A percentile compares a stretch with the other conserved stretches of the same genome.
These are phyloP conservation scores for Colletes gigas DNA, from an alignment of 1,140 invertebrate genomes.

Conservation along the genomic window DNA sequence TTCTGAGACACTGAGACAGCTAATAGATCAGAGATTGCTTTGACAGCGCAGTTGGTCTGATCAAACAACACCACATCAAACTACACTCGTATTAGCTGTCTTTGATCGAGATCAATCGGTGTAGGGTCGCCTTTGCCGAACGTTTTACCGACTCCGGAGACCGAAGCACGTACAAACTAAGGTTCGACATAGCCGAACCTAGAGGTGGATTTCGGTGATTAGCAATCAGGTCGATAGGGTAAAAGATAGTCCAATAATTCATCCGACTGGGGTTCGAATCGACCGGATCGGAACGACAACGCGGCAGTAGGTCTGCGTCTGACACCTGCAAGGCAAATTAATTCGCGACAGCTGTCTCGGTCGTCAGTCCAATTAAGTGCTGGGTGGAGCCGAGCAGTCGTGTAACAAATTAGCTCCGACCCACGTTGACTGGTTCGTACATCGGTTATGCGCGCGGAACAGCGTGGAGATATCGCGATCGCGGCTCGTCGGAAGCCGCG, in stretches of 20 bases:
- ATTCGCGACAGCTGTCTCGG: slow-evolving; percentile 74
- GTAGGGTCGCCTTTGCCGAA: too few species aligned
- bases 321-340: slow-evolving; percentile 73
- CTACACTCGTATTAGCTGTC: too few species aligned
- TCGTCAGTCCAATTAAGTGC: slow-evolving; percentile 64
- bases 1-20: too few species aligned
- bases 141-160: too few species aligned
- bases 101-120: too few species aligned
- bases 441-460: not conserved
- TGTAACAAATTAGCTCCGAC: slow-evolving; percentile 59
- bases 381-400: slow-evolving; percentile 41
- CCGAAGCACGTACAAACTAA: too few species aligned
- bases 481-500: not conserved
- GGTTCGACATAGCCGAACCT: not conserved
- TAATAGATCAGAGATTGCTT: not conserved
- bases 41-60: too few species aligned
- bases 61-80: not conserved
- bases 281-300: slow-evolving; percentile 16
- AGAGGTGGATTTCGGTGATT: not conserved
- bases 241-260: not conserved
- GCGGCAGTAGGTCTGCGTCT: slow-evolving; percentile 51
- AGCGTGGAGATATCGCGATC: slow-evolving; percentile 12
- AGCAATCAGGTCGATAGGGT: not conserved
- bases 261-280: not conserved
- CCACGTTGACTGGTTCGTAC: slow-evolving; percentile 23